Evolutionary conservation across 2,113 vertebrate genomes (phyloP), one percentile per base, ranked within the genome.

Genomic region (Anoura caudifer): DNA sequence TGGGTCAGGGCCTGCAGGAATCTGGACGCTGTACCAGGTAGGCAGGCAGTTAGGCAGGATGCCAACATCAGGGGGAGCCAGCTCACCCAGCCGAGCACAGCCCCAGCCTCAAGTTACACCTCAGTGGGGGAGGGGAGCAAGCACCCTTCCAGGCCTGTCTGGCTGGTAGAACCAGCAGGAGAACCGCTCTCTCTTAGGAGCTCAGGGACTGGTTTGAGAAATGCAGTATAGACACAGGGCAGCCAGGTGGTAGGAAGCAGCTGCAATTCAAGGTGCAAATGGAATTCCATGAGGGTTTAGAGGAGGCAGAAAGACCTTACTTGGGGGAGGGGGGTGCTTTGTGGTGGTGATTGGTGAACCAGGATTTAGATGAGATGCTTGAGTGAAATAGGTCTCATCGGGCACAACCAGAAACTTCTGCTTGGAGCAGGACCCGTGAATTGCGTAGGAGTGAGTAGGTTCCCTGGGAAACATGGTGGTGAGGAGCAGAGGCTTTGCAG

Each of bases 1-100:
- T 72, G 33, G 77, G 79, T 70, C 70, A 84, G 54, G 70, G 52
- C 61, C 59, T 17, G 19, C 31, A 69, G 81, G 72, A 90, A 82
- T 96, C 94, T 85, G 88, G 90, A 87, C 88, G 80, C 80, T n/a
- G 2, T 81, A 79, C 63, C 56, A 77, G 63, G 61, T 63, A 63
- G 59, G 59, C 59, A 61, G 59, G 59, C 59, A 59, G 22, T n/a
- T 73, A 90, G 89, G 86, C 87, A 90, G 59, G 56, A 76, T 81
- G 85, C 90, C 91, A 69, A 56, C 6, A 1, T 77, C 50, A 65
- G 81, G 83, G 3, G 0, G 81, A n/a, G 43, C 82, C 67, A 84
- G n/a, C 56, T 96, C 56, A 89, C 70, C 80, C 91, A 47, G 14
- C 38, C 36, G 50, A 85, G 70, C 67, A 81, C 45, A 96, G 75